These are phyloP conservation scores for Leptobrachium leishanense DNA, from an alignment of 2,113 vertebrate species.

Conservation along the genomic window DNA sequence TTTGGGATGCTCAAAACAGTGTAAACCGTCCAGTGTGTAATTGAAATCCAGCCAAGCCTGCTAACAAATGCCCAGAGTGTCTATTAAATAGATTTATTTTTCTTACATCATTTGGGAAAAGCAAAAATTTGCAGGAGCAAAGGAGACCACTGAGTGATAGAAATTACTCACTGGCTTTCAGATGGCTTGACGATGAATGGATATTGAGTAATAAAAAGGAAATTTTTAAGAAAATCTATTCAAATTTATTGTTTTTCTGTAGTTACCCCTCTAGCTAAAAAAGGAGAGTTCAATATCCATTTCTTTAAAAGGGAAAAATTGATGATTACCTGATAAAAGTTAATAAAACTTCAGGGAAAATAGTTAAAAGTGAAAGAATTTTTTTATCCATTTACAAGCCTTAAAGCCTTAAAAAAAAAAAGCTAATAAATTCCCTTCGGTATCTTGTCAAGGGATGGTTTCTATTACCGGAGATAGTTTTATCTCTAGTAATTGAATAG, in stretches of 20 bases:
- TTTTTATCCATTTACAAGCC: too few species aligned
- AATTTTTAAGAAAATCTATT: neutral
- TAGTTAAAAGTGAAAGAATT: neutral
- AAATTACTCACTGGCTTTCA: neutral
- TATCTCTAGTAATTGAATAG: too few species aligned
- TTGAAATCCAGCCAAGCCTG: slow-evolving; percentile 44
- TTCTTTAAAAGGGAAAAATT: neutral
- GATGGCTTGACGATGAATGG: neutral
- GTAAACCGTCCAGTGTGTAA: slow-evolving; percentile 43
- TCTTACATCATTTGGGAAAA: slow-evolving; percentile 15
- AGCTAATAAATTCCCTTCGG: too few species aligned
- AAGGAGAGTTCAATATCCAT: neutral
- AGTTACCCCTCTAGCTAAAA: neutral
- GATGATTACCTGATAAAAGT: neutral
- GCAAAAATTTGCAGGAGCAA: neutral
- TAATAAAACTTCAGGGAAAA: neutral
- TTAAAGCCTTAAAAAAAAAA: too few species aligned
- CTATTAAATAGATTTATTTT: slow-evolving; percentile 47
- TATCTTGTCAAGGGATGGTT: too few species aligned
- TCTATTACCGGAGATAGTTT: too few species aligned
- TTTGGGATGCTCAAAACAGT: slow-evolving; percentile 34
- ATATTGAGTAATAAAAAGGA: neutral
- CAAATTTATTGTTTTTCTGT: neutral
- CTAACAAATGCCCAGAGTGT: slow-evolving; percentile 40
- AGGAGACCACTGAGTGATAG: neutral